Evolutionary conservation across 2,797 vertebrate species (phyloP).

Genomic region (Catostomus latipinnis): DNA sequence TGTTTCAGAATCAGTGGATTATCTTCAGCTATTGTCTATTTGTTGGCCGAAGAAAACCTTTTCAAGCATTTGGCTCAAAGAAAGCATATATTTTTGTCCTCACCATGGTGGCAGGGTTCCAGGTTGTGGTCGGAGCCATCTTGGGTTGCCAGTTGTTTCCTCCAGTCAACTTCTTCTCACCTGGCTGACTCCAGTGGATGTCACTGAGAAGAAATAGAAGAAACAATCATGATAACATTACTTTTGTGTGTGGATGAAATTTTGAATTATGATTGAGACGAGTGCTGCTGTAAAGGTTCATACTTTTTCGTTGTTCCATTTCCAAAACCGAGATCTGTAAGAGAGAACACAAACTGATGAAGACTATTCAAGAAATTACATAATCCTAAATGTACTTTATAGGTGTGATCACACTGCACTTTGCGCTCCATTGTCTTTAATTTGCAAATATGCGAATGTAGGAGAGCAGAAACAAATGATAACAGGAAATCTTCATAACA

Average conservation of each 20-base stretch:
- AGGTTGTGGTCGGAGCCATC: conserved; percentile 91
- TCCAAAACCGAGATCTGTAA: conserved; percentile 91
- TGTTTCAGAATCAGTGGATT: conserved; percentile 9
- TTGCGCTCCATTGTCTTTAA: background rate
- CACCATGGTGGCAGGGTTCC: conserved; percentile 94
- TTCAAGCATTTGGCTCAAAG: background rate
- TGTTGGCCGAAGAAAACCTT: conserved; percentile 9
- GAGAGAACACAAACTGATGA: conserved; percentile 43
- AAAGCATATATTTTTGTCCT: conserved; percentile 54
- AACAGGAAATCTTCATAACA: too few relatives aligned
- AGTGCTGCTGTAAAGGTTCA: background rate
- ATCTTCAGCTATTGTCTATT: conserved; percentile 11
- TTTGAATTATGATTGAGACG: background rate
- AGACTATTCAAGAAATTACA: background rate
- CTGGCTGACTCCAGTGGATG: conserved; percentile 95
- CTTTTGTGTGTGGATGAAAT: background rate
- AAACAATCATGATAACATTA: background rate
- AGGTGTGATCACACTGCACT: background rate
- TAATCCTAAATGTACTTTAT: background rate
- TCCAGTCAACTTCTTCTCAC: conserved; percentile 94
- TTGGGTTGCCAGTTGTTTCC: conserved; percentile 97
- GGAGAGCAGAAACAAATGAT: too few relatives aligned
- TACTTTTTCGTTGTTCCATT: conserved; percentile 94
- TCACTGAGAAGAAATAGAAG: conserved; percentile 77
- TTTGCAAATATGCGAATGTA: too few relatives aligned